Evolutionary conservation across 2,113 vertebrate species (phyloP).

Genomic region (Chloropsis cyanopogon): DNA sequence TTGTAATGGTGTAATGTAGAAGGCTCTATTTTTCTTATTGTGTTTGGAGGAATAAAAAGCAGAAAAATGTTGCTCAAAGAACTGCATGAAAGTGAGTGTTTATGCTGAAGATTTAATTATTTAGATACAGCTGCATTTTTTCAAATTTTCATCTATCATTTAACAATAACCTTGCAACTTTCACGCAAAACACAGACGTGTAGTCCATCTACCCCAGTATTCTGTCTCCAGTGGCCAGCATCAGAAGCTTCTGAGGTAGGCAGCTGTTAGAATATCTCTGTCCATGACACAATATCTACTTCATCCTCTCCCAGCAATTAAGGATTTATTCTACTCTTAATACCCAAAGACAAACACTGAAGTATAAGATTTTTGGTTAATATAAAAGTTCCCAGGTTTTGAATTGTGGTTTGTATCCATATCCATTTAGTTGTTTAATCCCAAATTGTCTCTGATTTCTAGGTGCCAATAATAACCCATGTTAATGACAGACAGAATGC

Average conservation of each 20-base stretch:
- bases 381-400: background rate
- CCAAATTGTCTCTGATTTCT: background rate
- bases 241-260: background rate
- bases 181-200: background rate
- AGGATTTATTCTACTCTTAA: background rate
- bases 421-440: background rate
- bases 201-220: background rate
- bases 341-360: background rate
- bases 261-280: background rate
- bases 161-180: background rate
- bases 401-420: background rate
- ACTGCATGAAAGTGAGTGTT: background rate
- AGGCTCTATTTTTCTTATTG: background rate
- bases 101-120: background rate
- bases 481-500: background rate
- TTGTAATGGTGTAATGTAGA: background rate
- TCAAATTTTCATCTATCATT: background rate
- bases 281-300: background rate
- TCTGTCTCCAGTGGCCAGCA: background rate
- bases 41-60: background rate
- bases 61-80: background rate
- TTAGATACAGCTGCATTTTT: background rate
- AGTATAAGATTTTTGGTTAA: background rate
- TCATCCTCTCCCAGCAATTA: background rate
- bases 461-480: background rate